Evolutionary conservation across 1,140 invertebrate genomes (phyloP).

Genomic region (Ericerus pela): DNA sequence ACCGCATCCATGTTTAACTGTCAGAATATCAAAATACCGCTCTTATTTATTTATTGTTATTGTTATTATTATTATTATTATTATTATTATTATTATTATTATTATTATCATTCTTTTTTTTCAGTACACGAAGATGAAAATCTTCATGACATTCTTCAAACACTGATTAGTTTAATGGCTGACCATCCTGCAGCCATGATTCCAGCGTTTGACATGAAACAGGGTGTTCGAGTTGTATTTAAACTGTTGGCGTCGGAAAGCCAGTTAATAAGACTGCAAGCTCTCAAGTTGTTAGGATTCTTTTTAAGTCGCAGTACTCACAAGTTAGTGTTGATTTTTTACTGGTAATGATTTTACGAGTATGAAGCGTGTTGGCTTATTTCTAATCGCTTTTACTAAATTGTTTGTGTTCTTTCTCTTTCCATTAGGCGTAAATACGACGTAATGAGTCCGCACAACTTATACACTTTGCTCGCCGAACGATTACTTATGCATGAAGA

Average conservation of each 20-base stretch:
- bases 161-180: conserved; percentile 91
- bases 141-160: conserved; percentile 91
- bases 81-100: too few species aligned
- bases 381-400: not conserved
- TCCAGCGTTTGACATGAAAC: conserved; percentile 93
- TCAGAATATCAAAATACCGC: too few species aligned
- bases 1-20: too few species aligned
- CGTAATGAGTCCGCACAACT: conserved; percentile 94
- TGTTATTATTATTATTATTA: not conserved
- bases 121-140: conserved; percentile 74
- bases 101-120: conserved; percentile 15
- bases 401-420: not conserved
- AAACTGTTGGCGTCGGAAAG: conserved; percentile 88
- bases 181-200: conserved; percentile 98
- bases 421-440: conserved; percentile 81
- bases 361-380: not conserved
- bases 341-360: conserved; percentile 4
- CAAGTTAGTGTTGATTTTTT: conserved; percentile 49
- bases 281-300: conserved; percentile 87
- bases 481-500: conserved; percentile 78
- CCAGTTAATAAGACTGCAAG: conserved; percentile 87
- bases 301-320: conserved; percentile 89
- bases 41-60: too few species aligned
- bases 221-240: conserved; percentile 90
- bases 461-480: conserved; percentile 91